These are phyloP conservation scores for Corapipo altera DNA, from an alignment of 2,113 vertebrate genomes.

Conservation along the genomic window DNA sequence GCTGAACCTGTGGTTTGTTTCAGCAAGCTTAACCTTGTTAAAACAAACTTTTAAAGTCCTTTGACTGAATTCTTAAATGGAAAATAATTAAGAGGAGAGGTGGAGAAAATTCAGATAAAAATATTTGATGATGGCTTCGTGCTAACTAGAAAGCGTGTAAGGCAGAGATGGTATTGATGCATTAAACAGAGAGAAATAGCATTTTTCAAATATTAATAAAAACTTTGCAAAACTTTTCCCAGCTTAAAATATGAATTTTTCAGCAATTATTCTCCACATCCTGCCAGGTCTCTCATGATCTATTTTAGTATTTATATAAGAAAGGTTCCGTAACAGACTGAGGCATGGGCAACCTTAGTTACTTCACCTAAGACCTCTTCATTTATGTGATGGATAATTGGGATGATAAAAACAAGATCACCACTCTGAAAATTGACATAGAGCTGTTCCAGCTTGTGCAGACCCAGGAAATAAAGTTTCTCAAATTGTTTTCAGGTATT, in stretches of 20 bases:
- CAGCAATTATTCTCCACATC: neutral
- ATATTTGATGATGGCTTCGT: neutral
- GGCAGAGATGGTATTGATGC: neutral
- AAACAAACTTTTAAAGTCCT: neutral
- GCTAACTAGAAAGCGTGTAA: neutral
- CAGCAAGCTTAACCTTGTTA: neutral
- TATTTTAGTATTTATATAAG: neutral
- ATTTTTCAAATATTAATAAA: neutral
- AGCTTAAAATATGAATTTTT: constrained; percentile 7
- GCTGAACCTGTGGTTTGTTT: neutral
- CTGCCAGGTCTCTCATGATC: neutral
- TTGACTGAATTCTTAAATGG: neutral
- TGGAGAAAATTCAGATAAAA: neutral
- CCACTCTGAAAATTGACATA: neutral
- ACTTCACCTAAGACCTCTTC: neutral
- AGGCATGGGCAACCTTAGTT: neutral
- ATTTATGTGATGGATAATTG: constrained; percentile 7
- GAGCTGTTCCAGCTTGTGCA: neutral
- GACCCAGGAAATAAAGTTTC: neutral
- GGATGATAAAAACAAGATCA: neutral
- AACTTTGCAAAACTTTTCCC: neutral
- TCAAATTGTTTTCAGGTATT: neutral
- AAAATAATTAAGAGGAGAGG: constrained; percentile 26
- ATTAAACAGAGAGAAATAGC: neutral
- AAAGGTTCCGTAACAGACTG: neutral